These are phyloP conservation scores for Ophioninae sp. DNA, from an alignment of 2,888 invertebrate genomes.

Conservation along the genomic window DNA sequence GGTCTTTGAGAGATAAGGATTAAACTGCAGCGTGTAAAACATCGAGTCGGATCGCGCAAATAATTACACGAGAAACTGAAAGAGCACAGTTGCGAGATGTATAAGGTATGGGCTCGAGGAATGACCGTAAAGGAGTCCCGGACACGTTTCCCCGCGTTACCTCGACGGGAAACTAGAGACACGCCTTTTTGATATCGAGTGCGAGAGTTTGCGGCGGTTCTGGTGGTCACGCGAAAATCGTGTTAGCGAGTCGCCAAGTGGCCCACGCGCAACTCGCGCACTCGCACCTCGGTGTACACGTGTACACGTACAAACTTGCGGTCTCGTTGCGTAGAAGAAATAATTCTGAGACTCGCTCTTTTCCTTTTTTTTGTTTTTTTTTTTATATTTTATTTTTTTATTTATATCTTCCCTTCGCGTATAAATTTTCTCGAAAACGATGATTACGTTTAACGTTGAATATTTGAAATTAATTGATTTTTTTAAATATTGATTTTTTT, in stretches of 20 bases:
- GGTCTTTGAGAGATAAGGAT: background rate
- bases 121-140: conserved; percentile 33
- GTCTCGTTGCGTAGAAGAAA: background rate
- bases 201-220: conserved; percentile 46
- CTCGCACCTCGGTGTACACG: background rate
- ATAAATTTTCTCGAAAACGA: too few relatives aligned
- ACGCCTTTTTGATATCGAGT: conserved; percentile 53
- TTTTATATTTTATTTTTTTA: too few relatives aligned
- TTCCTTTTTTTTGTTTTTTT: background rate
- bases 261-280: conserved; percentile 63
- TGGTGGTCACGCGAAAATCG: conserved; percentile 76
- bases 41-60: conserved; percentile 20
- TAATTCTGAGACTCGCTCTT: background rate
- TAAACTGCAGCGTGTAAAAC: background rate
- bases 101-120: conserved; percentile 26
- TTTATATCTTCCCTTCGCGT: too few relatives aligned
- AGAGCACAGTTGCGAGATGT: conserved; percentile 10
- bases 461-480: too few relatives aligned
- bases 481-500: too few relatives aligned
- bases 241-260: conserved; percentile 78
- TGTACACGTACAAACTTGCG: background rate
- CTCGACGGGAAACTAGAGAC: conserved; percentile 40
- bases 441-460: too few relatives aligned
- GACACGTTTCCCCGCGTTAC: conserved; percentile 39
- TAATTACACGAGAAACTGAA: conserved; percentile 34